Percentiles rank a stretch among this genome's conserved stretches.
phyloP scores from a whole-genome alignment of 1,140 invertebrate species.

The Patella vulgata region DNA sequence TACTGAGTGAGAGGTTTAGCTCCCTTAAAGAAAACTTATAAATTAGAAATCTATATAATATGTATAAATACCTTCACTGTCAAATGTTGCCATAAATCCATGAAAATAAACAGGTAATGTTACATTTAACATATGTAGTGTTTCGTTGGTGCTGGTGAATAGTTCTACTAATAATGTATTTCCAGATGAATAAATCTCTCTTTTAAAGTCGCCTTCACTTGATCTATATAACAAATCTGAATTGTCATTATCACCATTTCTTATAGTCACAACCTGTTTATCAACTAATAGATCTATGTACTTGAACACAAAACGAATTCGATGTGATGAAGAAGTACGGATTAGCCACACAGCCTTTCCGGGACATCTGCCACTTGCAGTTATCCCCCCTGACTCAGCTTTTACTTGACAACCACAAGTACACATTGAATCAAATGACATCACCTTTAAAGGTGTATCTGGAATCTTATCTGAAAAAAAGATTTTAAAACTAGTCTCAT shows the following conservation, averaged over 20 bases:
- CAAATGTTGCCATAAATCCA: slow-evolving; percentile 52
- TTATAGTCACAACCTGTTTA: slow-evolving; percentile 51
- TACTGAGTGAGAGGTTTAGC: too few species aligned
- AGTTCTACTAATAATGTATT: slow-evolving; percentile 52
- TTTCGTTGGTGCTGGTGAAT: slow-evolving; percentile 31
- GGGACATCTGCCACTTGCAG: slow-evolving; percentile 53
- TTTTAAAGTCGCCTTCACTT: slow-evolving; percentile 27
- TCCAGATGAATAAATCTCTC: slow-evolving; percentile 44
- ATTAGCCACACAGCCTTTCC: slow-evolving; percentile 49
- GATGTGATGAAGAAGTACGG: slow-evolving; percentile 20
- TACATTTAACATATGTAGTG: slow-evolving; percentile 23
- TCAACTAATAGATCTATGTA: slow-evolving; percentile 45
- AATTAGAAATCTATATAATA: too few species aligned
- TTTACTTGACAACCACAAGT: slow-evolving; percentile 44
- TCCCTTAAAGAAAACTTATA: too few species aligned
- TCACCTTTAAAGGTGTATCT: slow-evolving; percentile 43
- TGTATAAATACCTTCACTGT: slow-evolving; percentile 30
- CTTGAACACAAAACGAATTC: slow-evolving; percentile 43
- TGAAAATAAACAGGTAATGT: slow-evolving; percentile 44
- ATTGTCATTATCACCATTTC: slow-evolving; percentile 40
- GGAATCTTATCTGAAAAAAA: slow-evolving; percentile 46
- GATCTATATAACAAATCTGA: slow-evolving; percentile 44
- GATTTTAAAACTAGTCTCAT: too few species aligned
- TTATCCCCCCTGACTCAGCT: slow-evolving; percentile 39
- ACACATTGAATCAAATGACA: slow-evolving; percentile 35